A percentile compares a stretch with the other conserved stretches of the same genome.
Evolutionary conservation across 2,888 invertebrate species (phyloP).

Genomic region (Euproctis similis): DNA sequence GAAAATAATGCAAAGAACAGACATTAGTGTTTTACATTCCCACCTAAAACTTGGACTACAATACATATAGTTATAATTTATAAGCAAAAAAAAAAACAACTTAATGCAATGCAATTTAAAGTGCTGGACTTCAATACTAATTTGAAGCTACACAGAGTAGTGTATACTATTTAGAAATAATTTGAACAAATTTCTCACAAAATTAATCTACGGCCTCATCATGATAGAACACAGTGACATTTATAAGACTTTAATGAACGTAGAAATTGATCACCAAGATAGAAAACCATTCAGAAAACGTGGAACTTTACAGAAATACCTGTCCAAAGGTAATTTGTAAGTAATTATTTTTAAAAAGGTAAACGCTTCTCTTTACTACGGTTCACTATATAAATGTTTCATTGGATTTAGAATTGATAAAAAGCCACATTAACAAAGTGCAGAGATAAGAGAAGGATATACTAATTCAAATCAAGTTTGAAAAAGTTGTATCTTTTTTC

Average conservation of each 20-base stretch:
- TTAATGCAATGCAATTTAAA: too few species aligned
- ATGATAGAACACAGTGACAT: constrained; percentile 47
- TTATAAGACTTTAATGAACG: constrained; percentile 63
- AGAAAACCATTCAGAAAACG: constrained; percentile 58
- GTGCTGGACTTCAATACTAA: too few species aligned
- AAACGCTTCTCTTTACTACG: constrained; percentile 42
- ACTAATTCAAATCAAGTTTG: constrained; percentile 54
- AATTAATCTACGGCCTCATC: constrained; percentile 52
- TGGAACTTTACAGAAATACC: constrained; percentile 61
- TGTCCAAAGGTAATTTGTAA: constrained; percentile 60
- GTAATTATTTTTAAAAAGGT: constrained; percentile 52
- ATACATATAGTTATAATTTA: too few species aligned
- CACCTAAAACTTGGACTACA: too few species aligned
- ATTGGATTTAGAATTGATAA: constrained; percentile 54
- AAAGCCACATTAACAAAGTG: constrained; percentile 50
- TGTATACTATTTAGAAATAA: constrained; percentile 5
- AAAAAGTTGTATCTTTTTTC: constrained; percentile 40
- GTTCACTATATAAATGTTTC: constrained; percentile 40
- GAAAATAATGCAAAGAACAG: too few species aligned
- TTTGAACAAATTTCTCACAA: constrained; percentile 42
- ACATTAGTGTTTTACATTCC: too few species aligned
- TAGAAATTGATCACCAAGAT: constrained; percentile 66
- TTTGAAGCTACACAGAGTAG: background rate
- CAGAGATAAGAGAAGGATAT: constrained; percentile 51
- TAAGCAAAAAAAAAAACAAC: too few species aligned